Percentiles rank a stretch among this genome's conserved stretches.
phyloP scores from a whole-genome alignment of 2,888 invertebrate genomes.

The Yponomeuta evonymella region DNA sequence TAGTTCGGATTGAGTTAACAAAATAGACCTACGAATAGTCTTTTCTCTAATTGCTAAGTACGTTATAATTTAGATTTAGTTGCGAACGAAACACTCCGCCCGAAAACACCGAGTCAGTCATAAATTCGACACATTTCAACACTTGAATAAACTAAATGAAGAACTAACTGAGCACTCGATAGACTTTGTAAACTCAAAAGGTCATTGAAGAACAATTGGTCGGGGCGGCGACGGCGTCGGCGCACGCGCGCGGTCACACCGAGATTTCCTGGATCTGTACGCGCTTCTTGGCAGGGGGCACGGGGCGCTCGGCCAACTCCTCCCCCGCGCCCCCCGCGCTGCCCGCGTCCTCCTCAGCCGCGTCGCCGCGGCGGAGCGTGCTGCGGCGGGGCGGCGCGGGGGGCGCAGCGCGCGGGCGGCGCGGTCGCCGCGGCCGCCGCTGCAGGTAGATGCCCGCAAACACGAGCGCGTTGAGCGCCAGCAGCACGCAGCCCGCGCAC shows the following conservation, averaged over 20 bases:
- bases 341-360: conserved; percentile 35
- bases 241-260: conserved; percentile 58
- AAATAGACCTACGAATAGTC: too few relatives aligned
- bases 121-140: conserved; percentile 8
- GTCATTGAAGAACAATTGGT: conserved; percentile 1
- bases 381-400: conserved; percentile 30
- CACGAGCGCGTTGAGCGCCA: conserved; percentile 83
- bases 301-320: conserved; percentile 59
- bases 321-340: conserved; percentile 24
- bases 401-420: conserved; percentile 66
- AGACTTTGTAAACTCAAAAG: conserved; percentile 13
- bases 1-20: too few relatives aligned
- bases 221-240: neutral
- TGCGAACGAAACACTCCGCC: too few relatives aligned
- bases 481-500: conserved; percentile 82
- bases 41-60: too few relatives aligned
- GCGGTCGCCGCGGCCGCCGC: conserved; percentile 72
- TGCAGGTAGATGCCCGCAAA: conserved; percentile 87
- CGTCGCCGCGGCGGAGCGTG: neutral
- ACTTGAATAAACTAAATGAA: conserved; percentile 5
- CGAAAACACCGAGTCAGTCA: neutral
- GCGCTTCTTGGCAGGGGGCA: conserved; percentile 81
- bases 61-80: too few relatives aligned
- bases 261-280: conserved; percentile 89
- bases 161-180: neutral